Conservation (phyloP, 2,797 vertebrate genomes). For the Acanthopagrus latus region DNA sequence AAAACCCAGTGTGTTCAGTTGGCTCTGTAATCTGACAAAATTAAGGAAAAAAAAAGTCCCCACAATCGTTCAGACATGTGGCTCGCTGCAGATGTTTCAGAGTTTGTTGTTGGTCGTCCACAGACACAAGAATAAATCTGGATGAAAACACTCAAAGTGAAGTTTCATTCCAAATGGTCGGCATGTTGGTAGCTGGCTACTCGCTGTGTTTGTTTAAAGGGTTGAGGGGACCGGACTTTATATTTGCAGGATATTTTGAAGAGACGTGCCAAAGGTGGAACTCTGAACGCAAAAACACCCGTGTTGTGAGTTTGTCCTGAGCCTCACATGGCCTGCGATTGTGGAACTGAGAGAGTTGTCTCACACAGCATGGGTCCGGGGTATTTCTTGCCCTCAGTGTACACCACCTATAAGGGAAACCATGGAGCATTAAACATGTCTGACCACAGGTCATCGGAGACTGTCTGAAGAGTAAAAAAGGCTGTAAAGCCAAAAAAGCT, state of each 20-base stretch:
- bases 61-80: conserved; percentile 24
- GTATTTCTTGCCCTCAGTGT: conserved; percentile 56
- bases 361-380: conserved; percentile 21
- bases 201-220: conserved; percentile 69
- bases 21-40: conserved; percentile 25
- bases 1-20: conserved; percentile 26
- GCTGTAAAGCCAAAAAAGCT: conserved; percentile 4
- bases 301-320: conserved; percentile 42
- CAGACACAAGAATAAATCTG: conserved; percentile 73
- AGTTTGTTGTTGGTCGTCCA: conserved; percentile 69
- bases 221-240: conserved; percentile 52
- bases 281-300: conserved; percentile 47
- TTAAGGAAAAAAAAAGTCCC: background rate
- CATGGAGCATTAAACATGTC: conserved; percentile 53
- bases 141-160: conserved; percentile 59
- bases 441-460: conserved; percentile 59
- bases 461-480: conserved; percentile 28
- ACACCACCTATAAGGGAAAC: conserved; percentile 49
- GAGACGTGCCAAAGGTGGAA: conserved; percentile 53
- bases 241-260: conserved; percentile 73
- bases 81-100: conserved; percentile 61
- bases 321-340: conserved; percentile 40
- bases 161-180: conserved; percentile 64
- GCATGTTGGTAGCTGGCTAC: conserved; percentile 50
- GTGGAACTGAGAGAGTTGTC: conserved; percentile 41